Conservation (phyloP, 2,797 vertebrate species). For the Knipowitschia caucasica region DNA sequence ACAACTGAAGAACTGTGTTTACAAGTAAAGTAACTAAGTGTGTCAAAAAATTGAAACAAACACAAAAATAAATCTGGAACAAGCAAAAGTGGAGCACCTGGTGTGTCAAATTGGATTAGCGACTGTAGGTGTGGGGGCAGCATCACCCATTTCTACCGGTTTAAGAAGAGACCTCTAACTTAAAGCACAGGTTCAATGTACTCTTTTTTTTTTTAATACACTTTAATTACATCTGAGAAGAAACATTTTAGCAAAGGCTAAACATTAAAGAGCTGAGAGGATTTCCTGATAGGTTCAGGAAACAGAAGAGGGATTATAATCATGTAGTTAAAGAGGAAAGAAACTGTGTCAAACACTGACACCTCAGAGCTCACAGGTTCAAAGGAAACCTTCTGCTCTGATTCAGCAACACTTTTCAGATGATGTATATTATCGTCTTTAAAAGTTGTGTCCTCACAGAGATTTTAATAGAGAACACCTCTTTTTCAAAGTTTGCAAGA, state of each 20-base stretch:
- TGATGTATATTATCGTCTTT: too few relatives aligned
- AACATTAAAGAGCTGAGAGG: conserved; percentile 36
- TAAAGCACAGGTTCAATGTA: neutral
- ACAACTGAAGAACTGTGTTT: conserved; percentile 20
- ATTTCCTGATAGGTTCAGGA: conserved; percentile 30
- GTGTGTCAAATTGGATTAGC: conserved; percentile 35
- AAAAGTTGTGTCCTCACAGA: too few relatives aligned
- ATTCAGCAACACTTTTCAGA: too few relatives aligned
- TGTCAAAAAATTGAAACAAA: neutral
- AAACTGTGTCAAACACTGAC: conserved; percentile 9
- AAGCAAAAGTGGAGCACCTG: conserved; percentile 10
- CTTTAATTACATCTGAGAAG: neutral
- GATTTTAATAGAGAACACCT: too few relatives aligned
- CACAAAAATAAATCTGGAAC: too few relatives aligned
- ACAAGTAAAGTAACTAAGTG: too few relatives aligned
- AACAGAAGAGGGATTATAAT: conserved; percentile 43
- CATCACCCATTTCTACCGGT: conserved; percentile 7
- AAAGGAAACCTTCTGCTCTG: too few relatives aligned
- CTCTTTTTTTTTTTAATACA: neutral
- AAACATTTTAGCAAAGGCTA: too few relatives aligned
- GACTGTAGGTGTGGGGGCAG: conserved; percentile 5
- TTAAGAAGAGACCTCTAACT: conserved; percentile 1
- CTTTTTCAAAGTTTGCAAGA: neutral
- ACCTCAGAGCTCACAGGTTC: neutral
- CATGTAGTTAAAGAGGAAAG: conserved; percentile 19